A percentile compares a stretch with the other conserved stretches of the same genome.
phyloP scores from a whole-genome alignment of 2,797 vertebrate genomes.

The Nasua narica region DNA sequence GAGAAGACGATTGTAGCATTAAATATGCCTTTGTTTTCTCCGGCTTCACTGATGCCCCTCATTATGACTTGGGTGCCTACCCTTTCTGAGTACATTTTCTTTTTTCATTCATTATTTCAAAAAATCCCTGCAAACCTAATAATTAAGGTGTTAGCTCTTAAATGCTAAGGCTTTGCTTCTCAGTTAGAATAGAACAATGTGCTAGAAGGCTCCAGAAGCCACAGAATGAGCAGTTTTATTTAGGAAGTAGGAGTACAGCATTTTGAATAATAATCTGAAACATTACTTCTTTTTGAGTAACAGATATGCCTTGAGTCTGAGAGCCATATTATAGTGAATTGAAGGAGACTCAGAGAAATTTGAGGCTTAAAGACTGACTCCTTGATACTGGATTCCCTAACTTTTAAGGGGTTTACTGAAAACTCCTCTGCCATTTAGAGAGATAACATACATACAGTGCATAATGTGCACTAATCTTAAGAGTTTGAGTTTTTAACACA shows the following conservation, averaged over 20 bases:
- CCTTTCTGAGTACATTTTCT: background rate
- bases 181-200: background rate
- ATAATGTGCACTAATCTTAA: conserved; percentile 5
- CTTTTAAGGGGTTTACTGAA: background rate
- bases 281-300: background rate
- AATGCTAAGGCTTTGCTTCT: background rate
- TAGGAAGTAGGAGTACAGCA: background rate
- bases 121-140: background rate
- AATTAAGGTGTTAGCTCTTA: background rate
- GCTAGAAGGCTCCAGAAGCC: background rate
- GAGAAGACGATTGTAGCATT: background rate
- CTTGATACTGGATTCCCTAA: background rate
- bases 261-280: conserved; percentile 19
- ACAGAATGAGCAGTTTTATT: background rate
- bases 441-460: background rate
- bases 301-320: background rate
- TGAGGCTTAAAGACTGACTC: background rate
- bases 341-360: background rate
- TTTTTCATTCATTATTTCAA: background rate
- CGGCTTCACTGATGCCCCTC: background rate
- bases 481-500: background rate
- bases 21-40: background rate
- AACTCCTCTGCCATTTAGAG: background rate
- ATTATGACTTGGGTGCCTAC: background rate
- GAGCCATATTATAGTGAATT: background rate